Evolutionary conservation across 2,797 vertebrate genomes (phyloP).

Genomic region (Carduelis carduelis): DNA sequence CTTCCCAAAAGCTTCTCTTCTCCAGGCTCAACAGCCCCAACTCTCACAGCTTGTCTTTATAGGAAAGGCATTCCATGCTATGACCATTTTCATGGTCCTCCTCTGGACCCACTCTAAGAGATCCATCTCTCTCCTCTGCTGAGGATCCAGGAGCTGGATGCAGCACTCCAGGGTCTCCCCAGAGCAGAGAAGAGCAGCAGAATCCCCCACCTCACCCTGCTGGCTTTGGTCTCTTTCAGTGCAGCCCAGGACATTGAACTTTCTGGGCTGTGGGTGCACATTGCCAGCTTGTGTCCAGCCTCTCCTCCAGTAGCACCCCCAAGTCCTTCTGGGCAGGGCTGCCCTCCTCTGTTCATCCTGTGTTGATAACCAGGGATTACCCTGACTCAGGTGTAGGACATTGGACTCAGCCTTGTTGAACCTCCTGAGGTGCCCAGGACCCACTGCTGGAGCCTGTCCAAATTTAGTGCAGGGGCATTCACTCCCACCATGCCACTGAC

Average conservation of each 20-base stretch:
- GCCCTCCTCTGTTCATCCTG: neutral
- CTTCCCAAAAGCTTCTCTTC: neutral
- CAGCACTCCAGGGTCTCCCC: neutral
- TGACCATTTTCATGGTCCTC: neutral
- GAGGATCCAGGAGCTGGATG: neutral
- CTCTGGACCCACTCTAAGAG: neutral
- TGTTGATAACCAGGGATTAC: too few species aligned
- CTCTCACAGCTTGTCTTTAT: neutral
- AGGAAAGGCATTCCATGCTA: neutral
- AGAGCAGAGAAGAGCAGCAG: neutral
- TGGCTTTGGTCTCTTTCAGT: neutral
- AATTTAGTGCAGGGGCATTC: neutral
- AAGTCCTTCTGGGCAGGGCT: neutral
- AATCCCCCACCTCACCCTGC: neutral
- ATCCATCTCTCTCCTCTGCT: neutral
- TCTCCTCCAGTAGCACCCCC: neutral
- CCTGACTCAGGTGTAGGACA: too few species aligned
- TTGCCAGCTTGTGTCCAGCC: neutral
- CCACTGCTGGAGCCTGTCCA: neutral
- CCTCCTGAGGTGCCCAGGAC: too few species aligned
- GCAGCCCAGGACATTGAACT: neutral
- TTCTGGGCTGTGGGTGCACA: neutral
- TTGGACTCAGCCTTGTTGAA: neutral
- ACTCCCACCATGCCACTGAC: accelerated
- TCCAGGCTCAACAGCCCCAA: neutral